Evolutionary conservation across 2,888 invertebrate species (phyloP).

Genomic region (Vandiemenella viatica): DNA sequence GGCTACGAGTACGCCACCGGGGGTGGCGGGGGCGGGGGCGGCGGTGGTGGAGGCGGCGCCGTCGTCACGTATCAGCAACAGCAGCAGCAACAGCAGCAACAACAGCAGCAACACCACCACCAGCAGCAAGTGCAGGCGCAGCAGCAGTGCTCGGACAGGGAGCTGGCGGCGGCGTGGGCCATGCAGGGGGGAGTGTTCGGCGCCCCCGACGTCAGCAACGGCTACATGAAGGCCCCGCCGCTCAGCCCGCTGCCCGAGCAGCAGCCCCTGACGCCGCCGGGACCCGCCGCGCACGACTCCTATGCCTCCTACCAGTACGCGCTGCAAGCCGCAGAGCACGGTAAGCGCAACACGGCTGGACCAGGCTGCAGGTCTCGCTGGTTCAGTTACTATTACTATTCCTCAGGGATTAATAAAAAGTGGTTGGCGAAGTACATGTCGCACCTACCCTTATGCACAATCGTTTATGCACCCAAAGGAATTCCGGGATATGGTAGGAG

Average conservation of each 20-base stretch:
- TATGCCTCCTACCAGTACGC: constrained; percentile 28
- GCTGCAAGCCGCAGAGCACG: constrained; percentile 25
- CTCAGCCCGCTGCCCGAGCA: constrained; percentile 28
- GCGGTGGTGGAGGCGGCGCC: constrained; percentile 2
- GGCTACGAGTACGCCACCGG: background rate
- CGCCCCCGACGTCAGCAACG: constrained; percentile 6
- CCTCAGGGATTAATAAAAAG: too few relatives aligned
- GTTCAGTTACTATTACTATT: too few relatives aligned
- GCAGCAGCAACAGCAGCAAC: background rate
- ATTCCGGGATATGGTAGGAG: too few relatives aligned
- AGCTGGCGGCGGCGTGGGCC: constrained; percentile 1
- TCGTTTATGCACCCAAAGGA: too few relatives aligned
- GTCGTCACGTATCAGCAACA: background rate
- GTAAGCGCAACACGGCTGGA: constrained; percentile 22
- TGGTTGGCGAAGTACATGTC: too few relatives aligned
- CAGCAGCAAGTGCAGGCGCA: too few relatives aligned
- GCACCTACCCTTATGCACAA: too few relatives aligned
- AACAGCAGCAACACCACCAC: too few relatives aligned
- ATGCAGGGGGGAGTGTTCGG: constrained; percentile 3
- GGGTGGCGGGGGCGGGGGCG: constrained; percentile 9
- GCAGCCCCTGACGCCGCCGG: constrained; percentile 25
- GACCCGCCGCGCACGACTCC: constrained; percentile 20
- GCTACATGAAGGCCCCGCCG: constrained; percentile 19
- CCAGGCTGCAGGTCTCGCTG: too few relatives aligned
- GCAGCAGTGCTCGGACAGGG: background rate